Base-by-base conservation (phyloP, 2,797 vertebrate genomes). In the Brachyrhaphis roseni region DNA sequence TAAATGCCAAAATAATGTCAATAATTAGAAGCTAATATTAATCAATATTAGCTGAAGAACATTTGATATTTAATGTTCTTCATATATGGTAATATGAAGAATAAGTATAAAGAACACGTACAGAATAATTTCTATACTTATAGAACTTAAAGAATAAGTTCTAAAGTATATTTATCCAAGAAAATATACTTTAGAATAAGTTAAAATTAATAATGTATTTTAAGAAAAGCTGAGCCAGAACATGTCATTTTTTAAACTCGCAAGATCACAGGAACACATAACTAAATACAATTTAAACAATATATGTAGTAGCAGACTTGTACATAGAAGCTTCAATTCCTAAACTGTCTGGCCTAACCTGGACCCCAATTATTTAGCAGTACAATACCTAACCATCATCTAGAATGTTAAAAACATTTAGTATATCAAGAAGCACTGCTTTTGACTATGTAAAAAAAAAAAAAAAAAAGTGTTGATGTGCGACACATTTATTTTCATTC, bases 401-500 rank as follows among this genome's bases (percentile, higher is more conserved):
- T 72, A 43, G 39, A 74, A 57, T 2, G 31, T 11, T 74, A 45
- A 62, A 39, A 53, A 47, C 41, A 8, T 82, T 84, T 66, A 49
- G 53, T 76, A 8, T 75, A 36, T 66, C 5, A 39, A 66, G 20
- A 66, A 84, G 78, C 36, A 68, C 41, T 72, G 16, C 23, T 64
- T n/a, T 85, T 55, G 49, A 5, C 45, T 31, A 5, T 78, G 39
- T 28, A 84, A 1, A 20, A 49, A 20, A 46, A 84, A 1, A 20
- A 49, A 20, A 46, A 45, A 87, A 84, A 85, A 59, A 43, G 2
- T 83, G 45, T 78, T 82, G 75, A 49, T 16, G 49, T 76, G 57
- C 72, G n/a, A 78, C 74, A 31, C 71, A 18, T 84, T 86, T 84
- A 11, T 88, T 88, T 87, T 72, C 47, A 55, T 78, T 66, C 23